Evolutionary conservation across 2,888 invertebrate genomes (phyloP).

Genomic region (Dichetophora obliterata): DNA sequence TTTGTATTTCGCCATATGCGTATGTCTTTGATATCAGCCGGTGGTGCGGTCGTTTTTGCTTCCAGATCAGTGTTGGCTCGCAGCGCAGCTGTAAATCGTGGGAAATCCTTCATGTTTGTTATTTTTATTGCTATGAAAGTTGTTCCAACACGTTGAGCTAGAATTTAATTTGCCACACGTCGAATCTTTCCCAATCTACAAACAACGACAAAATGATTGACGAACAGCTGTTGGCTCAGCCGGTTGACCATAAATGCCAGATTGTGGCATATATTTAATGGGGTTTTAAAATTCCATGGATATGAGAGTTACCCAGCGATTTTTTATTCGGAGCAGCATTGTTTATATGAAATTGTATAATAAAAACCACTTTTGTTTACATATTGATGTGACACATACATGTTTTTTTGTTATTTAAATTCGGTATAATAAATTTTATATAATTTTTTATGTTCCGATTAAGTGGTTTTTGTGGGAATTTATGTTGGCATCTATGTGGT

Average conservation of each 20-base stretch:
- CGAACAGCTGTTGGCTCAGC: background rate
- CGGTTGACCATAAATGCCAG: background rate
- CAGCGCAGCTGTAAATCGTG: slow-evolving; percentile 77
- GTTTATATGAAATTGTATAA: no score
- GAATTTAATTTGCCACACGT: background rate
- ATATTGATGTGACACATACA: no score
- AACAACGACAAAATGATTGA: background rate
- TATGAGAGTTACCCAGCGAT: no score
- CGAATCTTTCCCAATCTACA: background rate
- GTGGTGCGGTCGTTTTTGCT: slow-evolving; percentile 57
- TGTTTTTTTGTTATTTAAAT: no score
- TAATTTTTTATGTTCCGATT: no score
- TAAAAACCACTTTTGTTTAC: no score
- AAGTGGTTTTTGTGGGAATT: no score
- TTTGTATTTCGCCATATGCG: slow-evolving; percentile 39
- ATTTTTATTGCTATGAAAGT: background rate
- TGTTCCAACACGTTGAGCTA: background rate
- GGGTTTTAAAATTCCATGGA: no score
- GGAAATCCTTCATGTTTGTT: slow-evolving; percentile 65
- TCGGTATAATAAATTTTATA: no score
- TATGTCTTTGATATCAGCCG: slow-evolving; percentile 37
- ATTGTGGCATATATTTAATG: background rate
- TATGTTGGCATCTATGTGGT: no score
- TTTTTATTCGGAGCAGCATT: no score
- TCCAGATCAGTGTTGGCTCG: slow-evolving; percentile 75